Conservation (phyloP, 2,888 invertebrate genomes). For the Drosophila percnosoma region DNA sequence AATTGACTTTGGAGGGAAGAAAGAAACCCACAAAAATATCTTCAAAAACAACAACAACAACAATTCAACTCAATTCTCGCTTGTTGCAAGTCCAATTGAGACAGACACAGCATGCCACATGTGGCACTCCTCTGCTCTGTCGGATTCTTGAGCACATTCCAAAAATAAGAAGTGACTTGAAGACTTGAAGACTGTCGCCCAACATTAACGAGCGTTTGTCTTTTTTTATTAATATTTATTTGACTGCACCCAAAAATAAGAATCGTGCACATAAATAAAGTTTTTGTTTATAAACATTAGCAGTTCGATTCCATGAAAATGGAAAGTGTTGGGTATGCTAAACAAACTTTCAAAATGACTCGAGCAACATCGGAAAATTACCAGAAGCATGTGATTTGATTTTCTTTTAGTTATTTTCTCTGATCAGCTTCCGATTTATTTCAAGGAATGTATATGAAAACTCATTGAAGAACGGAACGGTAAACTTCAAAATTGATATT, state of each 20-base stretch:
- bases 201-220: constrained; percentile 45
- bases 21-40: constrained; percentile 21
- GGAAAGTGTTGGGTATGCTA: not conserved
- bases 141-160: constrained; percentile 15
- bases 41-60: not conserved
- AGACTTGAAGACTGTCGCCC: constrained; percentile 43
- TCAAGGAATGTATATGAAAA: not conserved
- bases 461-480: not conserved
- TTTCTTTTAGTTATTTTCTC: not conserved
- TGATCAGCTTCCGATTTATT: not conserved
- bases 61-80: constrained; percentile 2
- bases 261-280: constrained; percentile 62
- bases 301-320: constrained; percentile 7
- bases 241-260: constrained; percentile 53
- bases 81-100: constrained; percentile 38
- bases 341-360: not conserved
- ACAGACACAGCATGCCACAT: constrained; percentile 36
- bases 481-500: not conserved
- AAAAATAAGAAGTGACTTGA: constrained; percentile 44
- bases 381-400: not conserved
- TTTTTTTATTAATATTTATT: constrained; percentile 70
- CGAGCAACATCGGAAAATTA: not conserved
- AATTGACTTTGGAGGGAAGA: constrained; percentile 4
- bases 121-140: constrained; percentile 36
- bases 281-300: constrained; percentile 67